Evolutionary conservation across 2,797 vertebrate species (phyloP), one percentile per base, ranked within the genome.

Genomic region (Mormyrops attenuatus): DNA sequence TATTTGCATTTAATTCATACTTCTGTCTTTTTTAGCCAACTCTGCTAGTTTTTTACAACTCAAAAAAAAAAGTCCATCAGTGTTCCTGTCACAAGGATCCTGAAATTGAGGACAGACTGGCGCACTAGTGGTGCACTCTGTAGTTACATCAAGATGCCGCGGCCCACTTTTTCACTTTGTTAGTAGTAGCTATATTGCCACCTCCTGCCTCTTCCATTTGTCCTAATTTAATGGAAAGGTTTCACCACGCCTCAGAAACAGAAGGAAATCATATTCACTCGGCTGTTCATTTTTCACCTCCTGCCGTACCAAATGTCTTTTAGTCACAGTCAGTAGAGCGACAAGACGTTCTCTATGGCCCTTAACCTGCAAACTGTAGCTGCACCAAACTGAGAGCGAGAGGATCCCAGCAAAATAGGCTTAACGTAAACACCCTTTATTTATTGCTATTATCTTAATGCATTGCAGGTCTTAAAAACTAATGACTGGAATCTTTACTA

Each of bases 291-390:
- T 22, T 30, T 90, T 38, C 13, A 87, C 49, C 50, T 84, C 73
- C 73, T 84, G 87, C 41, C 30, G 44, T n/a, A 41, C 89, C 63
- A 17, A 20, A 63, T 55, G 38, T 84, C 73, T 88, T 90, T 88
- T 90, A 88, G 89, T 88, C 87, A 82, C 89, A 52, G 86, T 88
- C 87, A 90, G 86, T 63, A 57, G 77, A 90, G 87, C 77, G 44
- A 30, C 34, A 85, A 63, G 41, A 44, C 41, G 13, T 57, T 84
- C 47, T 88, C 57, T 69, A 11, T 41, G 26, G 52, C 80, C n/a
- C 38, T 41, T 88, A 84, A 57, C 86, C 55, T 4, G 3, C 60
- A 41, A 85, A 34, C 22, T 87, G 26, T 41, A 50, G n/a, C 8
- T 17, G 52, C 26, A 77, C 26, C 26, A 11, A 44, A 15, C 22